These are phyloP conservation scores for Hartigia nigra DNA, from an alignment of 2,888 invertebrate genomes.

Conservation along the genomic window DNA sequence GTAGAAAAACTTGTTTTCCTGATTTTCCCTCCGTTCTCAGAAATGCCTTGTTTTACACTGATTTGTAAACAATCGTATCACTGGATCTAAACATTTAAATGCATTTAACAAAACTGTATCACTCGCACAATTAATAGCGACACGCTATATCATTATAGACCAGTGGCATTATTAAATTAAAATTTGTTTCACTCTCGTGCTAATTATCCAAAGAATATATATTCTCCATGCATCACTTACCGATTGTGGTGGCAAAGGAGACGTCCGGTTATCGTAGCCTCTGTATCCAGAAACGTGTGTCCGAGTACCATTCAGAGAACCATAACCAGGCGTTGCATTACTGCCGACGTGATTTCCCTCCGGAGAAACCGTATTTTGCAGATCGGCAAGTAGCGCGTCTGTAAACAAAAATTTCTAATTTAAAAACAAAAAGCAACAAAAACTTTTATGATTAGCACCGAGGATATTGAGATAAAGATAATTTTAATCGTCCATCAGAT, in stretches of 20 bases:
- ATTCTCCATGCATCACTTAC: constrained; percentile 66
- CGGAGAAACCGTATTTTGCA: constrained; percentile 91
- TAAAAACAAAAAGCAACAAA: background rate
- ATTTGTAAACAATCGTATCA: background rate
- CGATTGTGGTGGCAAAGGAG: constrained; percentile 70
- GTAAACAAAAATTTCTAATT: constrained; percentile 62
- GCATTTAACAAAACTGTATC: background rate
- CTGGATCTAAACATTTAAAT: background rate
- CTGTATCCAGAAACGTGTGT: constrained; percentile 47
- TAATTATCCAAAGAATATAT: background rate
- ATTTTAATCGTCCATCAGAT: background rate
- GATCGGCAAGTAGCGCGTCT: constrained; percentile 96
- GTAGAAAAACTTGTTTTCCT: background rate
- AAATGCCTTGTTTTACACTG: background rate
- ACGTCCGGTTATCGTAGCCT: constrained; percentile 55
- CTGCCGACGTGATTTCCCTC: constrained; percentile 65
- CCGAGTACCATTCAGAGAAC: constrained; percentile 80
- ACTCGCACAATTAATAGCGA: background rate
- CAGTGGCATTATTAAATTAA: no score
- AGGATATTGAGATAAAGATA: background rate
- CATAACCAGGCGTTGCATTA: constrained; percentile 75
- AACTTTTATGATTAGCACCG: background rate
- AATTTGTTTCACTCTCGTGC: background rate
- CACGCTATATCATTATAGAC: no score
- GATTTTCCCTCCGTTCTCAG: background rate